These are phyloP conservation scores for Thamnophis elegans DNA, from an alignment of 2,797 vertebrate genomes.

Conservation along the genomic window DNA sequence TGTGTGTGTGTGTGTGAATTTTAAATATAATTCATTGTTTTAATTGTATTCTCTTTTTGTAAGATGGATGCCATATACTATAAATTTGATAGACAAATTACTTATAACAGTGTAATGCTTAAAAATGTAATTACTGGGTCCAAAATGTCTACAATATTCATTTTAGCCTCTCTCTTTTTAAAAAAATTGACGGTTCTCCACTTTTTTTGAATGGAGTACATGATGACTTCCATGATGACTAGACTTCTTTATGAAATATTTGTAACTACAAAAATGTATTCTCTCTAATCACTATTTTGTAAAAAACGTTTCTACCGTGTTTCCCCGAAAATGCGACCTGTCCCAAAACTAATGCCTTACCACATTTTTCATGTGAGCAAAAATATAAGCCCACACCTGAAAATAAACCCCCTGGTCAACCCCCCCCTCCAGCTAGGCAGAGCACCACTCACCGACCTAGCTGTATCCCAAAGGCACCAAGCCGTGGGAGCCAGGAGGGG, in stretches of 20 bases:
- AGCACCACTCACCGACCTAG: too few species aligned
- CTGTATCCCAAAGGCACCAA: too few species aligned
- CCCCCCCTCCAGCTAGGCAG: too few species aligned
- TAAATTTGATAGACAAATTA: neutral
- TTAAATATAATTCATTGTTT: neutral
- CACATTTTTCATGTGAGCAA: too few species aligned
- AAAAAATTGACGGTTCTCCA: conserved; percentile 46
- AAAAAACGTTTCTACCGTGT: neutral
- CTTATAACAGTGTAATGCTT: neutral
- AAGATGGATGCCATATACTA: neutral
- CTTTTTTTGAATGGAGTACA: conserved; percentile 47
- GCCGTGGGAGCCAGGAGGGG: too few species aligned
- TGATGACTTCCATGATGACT: conserved; percentile 36
- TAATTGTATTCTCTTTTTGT: neutral
- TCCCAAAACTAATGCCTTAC: too few species aligned
- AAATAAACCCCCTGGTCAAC: too few species aligned
- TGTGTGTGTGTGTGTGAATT: neutral
- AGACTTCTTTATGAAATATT: conserved; percentile 47
- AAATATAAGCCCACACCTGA: too few species aligned
- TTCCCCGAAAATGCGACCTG: too few species aligned
- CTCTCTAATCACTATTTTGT: conserved; percentile 52
- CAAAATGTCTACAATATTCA: neutral
- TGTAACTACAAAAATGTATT: conserved; percentile 56
- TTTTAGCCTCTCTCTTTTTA: conserved; percentile 15
- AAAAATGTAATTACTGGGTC: neutral